Base-by-base conservation (phyloP, 1,140 invertebrate species). In the Zophobas morio region DNA sequence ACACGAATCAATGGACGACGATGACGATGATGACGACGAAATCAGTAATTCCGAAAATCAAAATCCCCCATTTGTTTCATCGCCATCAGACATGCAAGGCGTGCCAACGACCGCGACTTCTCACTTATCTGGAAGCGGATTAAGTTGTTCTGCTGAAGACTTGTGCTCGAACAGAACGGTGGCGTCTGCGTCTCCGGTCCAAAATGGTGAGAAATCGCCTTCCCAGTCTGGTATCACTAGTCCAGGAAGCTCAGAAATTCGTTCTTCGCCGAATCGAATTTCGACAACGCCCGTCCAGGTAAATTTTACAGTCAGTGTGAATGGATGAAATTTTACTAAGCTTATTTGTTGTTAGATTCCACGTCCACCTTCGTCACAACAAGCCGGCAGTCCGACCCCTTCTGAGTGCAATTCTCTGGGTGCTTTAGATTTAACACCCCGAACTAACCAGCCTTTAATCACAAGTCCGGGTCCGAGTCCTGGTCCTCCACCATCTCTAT, bases 1-100 rank as follows among this genome's bases (percentile, higher is more conserved):
- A 1, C 90, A 92, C 78, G 92, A 92, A 70, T 87, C 86, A 81
- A 88, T 89, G 86, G 86, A 88, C 77, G 86, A 88, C 81, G 88
- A 90, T 83, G 89, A 90, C 84, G 89, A 89, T 76, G 90, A 91
- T 80, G 90, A 92, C 77, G 89, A 90, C 82, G 84, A 85, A 49
- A 82, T 82, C 39, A 84, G 79, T 53, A 83, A 70, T 42, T 84
- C 82, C 1, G 82, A 84, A 74, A 80, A 86, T 66, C 81, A 83
- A 40, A 79, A 79, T 56, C 85, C 88, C 75, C 90, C 88, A 74
- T 94, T 94, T 85, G 92, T 91, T 1, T 91, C 92, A 0, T 93
- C 93, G 37, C 88, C 96, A 74, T 92, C 93, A 71, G 94, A 93
- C 56, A 88, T 94, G 3, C 80, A 78, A 32, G 54, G 54, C 33